A percentile compares a stretch with the other conserved stretches of the same genome.
Evolutionary conservation across 2,113 vertebrate species (phyloP).

Genomic region (Boulengerochromis microlepis): DNA sequence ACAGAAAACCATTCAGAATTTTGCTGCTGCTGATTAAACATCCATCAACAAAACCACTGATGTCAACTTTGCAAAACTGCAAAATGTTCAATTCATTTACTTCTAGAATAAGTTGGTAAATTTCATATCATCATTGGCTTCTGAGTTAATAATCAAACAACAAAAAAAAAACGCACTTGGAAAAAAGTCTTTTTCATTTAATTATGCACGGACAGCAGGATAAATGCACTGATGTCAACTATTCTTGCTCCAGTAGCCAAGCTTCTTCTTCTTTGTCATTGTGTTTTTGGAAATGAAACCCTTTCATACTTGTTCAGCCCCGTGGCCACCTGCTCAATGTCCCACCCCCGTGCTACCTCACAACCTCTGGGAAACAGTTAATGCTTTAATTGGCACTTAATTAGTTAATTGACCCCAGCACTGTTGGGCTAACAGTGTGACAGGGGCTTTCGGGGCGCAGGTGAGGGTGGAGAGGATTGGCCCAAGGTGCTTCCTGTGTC

Average conservation of each 20-base stretch:
- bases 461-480: slow-evolving; percentile 57
- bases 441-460: slow-evolving; percentile 6
- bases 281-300: slow-evolving; percentile 23
- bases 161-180: neutral
- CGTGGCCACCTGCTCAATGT: slow-evolving; percentile 23
- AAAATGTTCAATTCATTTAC: neutral
- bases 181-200: neutral
- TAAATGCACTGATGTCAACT: neutral
- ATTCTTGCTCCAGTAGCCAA: neutral
- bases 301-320: slow-evolving; percentile 38
- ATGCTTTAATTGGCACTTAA: slow-evolving; percentile 67
- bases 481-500: slow-evolving; percentile 67
- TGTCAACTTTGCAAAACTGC: neutral
- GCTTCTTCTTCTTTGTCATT: neutral
- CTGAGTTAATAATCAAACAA: neutral
- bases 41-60: neutral
- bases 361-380: slow-evolving; percentile 38
- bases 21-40: neutral
- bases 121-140: neutral
- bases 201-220: neutral
- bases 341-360: slow-evolving; percentile 16
- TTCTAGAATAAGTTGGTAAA: neutral
- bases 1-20: neutral
- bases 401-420: slow-evolving; percentile 63
- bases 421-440: neutral